Evolutionary conservation across 2,113 vertebrate species (phyloP).

Genomic region (Riparia riparia): DNA sequence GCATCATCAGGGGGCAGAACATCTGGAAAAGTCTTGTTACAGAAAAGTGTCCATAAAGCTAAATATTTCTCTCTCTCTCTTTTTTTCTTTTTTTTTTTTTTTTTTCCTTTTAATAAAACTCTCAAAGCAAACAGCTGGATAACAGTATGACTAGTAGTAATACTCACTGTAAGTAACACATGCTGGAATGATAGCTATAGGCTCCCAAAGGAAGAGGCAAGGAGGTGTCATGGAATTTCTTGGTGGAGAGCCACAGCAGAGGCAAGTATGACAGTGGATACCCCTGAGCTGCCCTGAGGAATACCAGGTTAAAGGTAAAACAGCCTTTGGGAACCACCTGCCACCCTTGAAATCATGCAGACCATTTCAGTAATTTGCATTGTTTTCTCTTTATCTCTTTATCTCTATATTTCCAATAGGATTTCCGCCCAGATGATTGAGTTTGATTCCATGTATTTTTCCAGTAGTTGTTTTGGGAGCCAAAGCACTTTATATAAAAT

Average conservation of each 20-base stretch:
- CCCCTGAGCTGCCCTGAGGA: neutral
- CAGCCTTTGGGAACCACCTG: neutral
- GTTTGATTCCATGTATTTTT: neutral
- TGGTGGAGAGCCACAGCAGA: neutral
- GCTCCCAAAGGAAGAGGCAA: neutral
- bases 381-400: neutral
- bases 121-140: neutral
- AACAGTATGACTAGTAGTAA: neutral
- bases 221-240: neutral
- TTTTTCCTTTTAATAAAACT: neutral
- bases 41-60: neutral
- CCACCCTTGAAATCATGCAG: neutral
- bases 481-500: neutral
- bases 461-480: neutral
- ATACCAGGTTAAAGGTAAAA: neutral
- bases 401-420: neutral
- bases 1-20: neutral
- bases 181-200: neutral
- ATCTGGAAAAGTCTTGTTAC: slow-evolving; percentile 1
- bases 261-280: fast-evolving
- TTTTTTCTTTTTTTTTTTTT: too few species aligned
- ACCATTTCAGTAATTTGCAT: neutral
- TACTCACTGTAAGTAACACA: neutral
- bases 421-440: neutral
- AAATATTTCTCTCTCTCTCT: neutral